Percentiles rank a stretch among this genome's conserved stretches.
These are phyloP conservation scores for Sus cebifrons DNA, from an alignment of 2,797 vertebrate species.

Conservation along the genomic window DNA sequence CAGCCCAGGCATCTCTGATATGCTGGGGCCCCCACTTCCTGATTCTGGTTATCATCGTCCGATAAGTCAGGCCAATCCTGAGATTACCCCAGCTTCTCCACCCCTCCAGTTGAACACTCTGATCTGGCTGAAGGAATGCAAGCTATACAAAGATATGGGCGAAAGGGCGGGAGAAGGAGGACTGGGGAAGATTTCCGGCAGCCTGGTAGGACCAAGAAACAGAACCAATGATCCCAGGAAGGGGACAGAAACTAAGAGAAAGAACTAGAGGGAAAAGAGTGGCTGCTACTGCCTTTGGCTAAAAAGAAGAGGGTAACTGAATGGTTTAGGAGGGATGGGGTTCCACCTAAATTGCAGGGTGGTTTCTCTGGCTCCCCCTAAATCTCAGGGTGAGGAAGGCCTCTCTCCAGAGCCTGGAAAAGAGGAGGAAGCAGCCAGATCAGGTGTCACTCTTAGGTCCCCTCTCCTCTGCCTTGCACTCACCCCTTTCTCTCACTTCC, in stretches of 20 bases:
- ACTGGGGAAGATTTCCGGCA: neutral
- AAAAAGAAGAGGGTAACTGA: neutral
- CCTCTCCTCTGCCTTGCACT: neutral
- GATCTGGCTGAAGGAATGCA: neutral
- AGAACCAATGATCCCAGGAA: neutral
- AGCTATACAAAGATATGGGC: neutral
- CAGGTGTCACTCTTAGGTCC: neutral
- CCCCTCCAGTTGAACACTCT: neutral
- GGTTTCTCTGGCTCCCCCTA: neutral
- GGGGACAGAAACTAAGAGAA: conserved; percentile 36
- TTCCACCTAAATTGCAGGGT: neutral
- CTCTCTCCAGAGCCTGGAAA: conserved; percentile 2
- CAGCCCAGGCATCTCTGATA: conserved; percentile 54
- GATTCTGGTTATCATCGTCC: conserved; percentile 31
- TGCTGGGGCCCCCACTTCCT: conserved; percentile 9
- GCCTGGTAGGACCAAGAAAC: neutral
- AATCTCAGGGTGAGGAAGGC: neutral
- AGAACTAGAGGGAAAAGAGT: neutral
- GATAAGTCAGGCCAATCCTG: conserved; percentile 23
- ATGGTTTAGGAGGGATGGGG: neutral
- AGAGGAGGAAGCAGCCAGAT: neutral
- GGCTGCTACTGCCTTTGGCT: neutral
- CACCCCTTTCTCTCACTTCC: neutral
- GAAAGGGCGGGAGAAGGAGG: neutral
- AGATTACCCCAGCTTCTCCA: neutral